Conservation (phyloP, 2,888 invertebrate species). For the Punctoribates punctum region DNA sequence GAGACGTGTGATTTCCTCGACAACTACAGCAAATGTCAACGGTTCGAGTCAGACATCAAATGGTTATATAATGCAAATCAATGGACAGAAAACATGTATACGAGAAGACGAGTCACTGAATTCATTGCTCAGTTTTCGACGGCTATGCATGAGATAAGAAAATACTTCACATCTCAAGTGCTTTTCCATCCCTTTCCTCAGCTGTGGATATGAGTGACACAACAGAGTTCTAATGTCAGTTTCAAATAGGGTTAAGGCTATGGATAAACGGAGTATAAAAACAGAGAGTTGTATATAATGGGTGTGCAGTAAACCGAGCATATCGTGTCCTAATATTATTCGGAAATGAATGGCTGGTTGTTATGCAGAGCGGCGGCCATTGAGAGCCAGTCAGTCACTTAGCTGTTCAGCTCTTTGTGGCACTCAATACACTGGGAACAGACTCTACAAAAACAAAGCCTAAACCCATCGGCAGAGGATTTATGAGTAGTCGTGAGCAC, state of each 20-base stretch:
- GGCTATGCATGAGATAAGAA: neutral
- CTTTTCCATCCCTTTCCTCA: neutral
- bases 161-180: neutral
- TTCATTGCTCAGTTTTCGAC: neutral
- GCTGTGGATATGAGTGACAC: neutral
- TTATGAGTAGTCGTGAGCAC: conserved; percentile 19
- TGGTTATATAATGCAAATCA: conserved; percentile 19
- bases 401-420: neutral
- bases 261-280: neutral
- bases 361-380: neutral
- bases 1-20: no score
- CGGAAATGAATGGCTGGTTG: conserved; percentile 31
- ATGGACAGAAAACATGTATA: neutral
- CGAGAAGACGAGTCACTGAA: neutral
- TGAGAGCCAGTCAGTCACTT: neutral
- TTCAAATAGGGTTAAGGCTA: conserved; percentile 10
- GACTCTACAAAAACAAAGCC: no score
- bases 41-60: neutral
- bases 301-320: conserved; percentile 23
- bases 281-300: neutral
- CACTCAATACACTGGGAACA: neutral
- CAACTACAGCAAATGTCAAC: neutral
- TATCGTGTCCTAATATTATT: conserved; percentile 6
- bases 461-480: conserved; percentile 2
- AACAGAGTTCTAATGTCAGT: neutral